A percentile compares a stretch with the other conserved stretches of the same genome.
Evolutionary conservation across 2,797 vertebrate species (phyloP).

Genomic region (Taenioides sp.): DNA sequence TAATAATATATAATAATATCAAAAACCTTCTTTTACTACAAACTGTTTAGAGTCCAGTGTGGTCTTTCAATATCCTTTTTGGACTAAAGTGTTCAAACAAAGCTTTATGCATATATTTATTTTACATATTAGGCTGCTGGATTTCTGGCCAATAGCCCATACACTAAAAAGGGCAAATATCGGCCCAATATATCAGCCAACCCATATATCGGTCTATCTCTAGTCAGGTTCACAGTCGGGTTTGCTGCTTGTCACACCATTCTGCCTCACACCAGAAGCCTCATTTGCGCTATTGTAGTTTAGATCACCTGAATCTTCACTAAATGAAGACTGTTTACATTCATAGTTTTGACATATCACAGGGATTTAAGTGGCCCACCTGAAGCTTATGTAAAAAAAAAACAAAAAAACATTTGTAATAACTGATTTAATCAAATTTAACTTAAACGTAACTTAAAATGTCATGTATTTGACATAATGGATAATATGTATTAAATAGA

Average conservation of each 20-base stretch:
- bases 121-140: no score
- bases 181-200: no score
- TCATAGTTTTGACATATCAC: constrained; percentile 41
- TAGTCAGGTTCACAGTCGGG: constrained; percentile 46
- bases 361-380: constrained; percentile 18
- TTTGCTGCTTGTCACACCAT: constrained; percentile 71
- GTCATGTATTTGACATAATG: neutral
- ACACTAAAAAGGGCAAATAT: no score
- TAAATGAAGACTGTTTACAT: constrained; percentile 32
- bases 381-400: constrained; percentile 27
- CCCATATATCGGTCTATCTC: no score
- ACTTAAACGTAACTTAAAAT: neutral
- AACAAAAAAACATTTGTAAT: constrained; percentile 13
- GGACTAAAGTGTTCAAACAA: no score
- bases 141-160: no score
- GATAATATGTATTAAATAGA: neutral
- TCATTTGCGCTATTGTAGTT: constrained; percentile 28
- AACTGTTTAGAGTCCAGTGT: no score
- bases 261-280: constrained; percentile 62
- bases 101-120: no score
- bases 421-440: neutral
- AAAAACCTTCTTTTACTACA: no score
- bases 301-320: constrained; percentile 15
- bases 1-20: no score
- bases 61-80: no score